Conservation (phyloP, 2,888 invertebrate genomes). For the Ectobius pallidus region DNA sequence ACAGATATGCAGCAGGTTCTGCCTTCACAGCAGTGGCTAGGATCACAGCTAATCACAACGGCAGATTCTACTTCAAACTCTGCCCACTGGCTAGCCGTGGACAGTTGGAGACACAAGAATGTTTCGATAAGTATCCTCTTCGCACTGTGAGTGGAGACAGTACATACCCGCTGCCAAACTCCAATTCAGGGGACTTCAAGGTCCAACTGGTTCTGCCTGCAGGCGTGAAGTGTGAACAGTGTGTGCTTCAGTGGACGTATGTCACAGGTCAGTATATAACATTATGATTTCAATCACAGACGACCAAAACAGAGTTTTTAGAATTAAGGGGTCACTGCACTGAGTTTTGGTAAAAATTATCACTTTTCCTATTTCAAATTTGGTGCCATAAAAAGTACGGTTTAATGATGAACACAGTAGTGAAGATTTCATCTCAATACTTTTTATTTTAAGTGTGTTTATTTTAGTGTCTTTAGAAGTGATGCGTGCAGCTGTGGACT, state of each 20-base stretch:
- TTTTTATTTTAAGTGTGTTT: no score
- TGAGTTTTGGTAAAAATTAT: no score
- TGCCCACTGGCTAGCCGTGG: conserved; percentile 56
- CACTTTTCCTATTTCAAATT: no score
- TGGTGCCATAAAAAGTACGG: no score
- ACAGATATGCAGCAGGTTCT: conserved; percentile 50
- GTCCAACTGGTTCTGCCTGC: conserved; percentile 46
- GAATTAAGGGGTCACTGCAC: no score
- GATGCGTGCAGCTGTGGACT: no score
- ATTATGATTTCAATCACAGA: no score
- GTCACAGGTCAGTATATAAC: conserved; percentile 37
- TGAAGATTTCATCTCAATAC: no score
- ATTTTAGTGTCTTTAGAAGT: no score
- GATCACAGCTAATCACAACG: conserved; percentile 58
- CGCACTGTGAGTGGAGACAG: conserved; percentile 49
- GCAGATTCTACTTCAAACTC: conserved; percentile 58
- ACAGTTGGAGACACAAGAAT: conserved; percentile 59
- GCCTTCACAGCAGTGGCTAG: conserved; percentile 51
- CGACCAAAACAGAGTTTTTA: no score
- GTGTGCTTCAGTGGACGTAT: conserved; percentile 42
- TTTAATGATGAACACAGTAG: no score
- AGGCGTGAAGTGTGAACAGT: conserved; percentile 36
- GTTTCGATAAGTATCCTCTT: conserved; percentile 57
- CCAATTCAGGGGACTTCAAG: conserved; percentile 48
- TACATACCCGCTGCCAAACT: conserved; percentile 45